phyloP scores from a whole-genome alignment of 1,140 invertebrate species.

The Drosophila ananassae region DNA sequence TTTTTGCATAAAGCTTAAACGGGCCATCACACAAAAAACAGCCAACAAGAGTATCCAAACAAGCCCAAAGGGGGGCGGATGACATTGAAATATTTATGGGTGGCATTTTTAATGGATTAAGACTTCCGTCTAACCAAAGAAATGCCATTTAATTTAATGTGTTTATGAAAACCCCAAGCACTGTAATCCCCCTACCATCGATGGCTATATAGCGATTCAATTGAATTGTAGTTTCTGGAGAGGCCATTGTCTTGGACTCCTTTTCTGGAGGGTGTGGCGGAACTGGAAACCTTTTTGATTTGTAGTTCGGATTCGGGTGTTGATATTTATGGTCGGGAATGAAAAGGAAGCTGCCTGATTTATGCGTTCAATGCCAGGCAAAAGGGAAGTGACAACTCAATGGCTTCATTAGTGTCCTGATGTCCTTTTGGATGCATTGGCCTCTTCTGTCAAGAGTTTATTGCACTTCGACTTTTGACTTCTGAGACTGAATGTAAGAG shows the following conservation, averaged over 20 bases:
- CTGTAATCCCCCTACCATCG: conserved; percentile 12
- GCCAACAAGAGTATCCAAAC: background rate
- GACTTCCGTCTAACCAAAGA: conserved; percentile 59
- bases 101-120: conserved; percentile 64
- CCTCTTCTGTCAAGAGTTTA: conserved; percentile 49
- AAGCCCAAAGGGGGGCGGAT: background rate
- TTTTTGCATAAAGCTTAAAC: conserved; percentile 43
- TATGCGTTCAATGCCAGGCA: conserved; percentile 52
- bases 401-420: conserved; percentile 70
- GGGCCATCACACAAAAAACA: conserved; percentile 10
- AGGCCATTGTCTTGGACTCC: conserved; percentile 56
- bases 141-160: conserved; percentile 84
- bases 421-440: conserved; percentile 14
- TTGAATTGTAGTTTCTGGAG: conserved; percentile 43
- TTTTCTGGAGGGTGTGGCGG: conserved; percentile 55
- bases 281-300: conserved; percentile 62
- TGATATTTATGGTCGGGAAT: conserved; percentile 60
- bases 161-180: conserved; percentile 76
- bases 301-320: conserved; percentile 44
- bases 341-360: conserved; percentile 56
- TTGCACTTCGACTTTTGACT: conserved; percentile 82
- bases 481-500: conserved; percentile 4
- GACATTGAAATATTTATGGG: conserved; percentile 45
- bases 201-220: conserved; percentile 22
- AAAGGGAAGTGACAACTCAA: conserved; percentile 75